Percentiles rank a stretch among this genome's conserved stretches.
These are phyloP conservation scores for Panurus biarmicus DNA, from an alignment of 2,113 vertebrate genomes.

Conservation along the genomic window DNA sequence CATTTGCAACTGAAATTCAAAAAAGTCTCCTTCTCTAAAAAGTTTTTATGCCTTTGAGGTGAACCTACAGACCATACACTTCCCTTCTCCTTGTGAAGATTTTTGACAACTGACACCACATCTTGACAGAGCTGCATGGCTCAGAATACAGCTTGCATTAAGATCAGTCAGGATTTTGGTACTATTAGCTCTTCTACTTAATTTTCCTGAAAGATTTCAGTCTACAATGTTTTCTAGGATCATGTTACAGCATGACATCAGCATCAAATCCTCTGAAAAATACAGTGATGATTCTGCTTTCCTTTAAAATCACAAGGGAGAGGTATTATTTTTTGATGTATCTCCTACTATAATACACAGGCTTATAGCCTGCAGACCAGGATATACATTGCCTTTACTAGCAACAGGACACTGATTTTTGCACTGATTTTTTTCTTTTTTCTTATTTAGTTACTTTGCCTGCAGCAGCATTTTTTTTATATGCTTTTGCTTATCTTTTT, in stretches of 20 bases:
- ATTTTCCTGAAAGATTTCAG: background rate
- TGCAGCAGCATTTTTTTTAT: background rate
- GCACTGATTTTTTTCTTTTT: background rate
- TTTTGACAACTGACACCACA: background rate
- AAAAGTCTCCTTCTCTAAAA: background rate
- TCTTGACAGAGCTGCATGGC: background rate
- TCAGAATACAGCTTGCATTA: background rate
- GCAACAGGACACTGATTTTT: background rate
- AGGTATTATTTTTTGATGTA: background rate
- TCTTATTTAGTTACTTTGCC: background rate
- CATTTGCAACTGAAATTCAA: background rate
- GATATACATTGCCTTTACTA: background rate
- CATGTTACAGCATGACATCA: background rate
- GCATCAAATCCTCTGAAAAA: background rate
- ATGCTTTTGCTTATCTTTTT: background rate
- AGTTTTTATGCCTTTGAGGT: background rate
- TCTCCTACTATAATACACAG: background rate
- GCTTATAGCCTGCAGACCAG: background rate
- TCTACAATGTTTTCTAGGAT: background rate
- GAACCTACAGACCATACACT: background rate
- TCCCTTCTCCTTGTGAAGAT: background rate
- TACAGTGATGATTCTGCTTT: background rate
- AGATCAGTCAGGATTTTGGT: background rate
- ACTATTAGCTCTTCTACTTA: background rate
- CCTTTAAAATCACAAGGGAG: background rate